phyloP scores from a whole-genome alignment of 2,888 invertebrate species.

The Lasioglossum oenotherae region DNA sequence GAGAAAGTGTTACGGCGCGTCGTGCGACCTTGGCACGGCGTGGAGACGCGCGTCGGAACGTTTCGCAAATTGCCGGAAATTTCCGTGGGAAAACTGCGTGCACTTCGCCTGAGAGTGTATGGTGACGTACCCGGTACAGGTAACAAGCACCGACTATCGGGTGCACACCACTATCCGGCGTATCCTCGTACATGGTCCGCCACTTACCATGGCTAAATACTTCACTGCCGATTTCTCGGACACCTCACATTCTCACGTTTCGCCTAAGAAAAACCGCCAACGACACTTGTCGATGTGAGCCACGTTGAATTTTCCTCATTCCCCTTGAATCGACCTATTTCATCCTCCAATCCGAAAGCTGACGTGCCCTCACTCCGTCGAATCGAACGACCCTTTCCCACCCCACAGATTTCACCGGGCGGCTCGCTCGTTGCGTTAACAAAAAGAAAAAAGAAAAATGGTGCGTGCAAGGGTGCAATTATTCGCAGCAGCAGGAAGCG shows the following conservation, averaged over 20 bases:
- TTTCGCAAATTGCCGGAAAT: slow-evolving; percentile 79
- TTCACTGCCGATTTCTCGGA: slow-evolving; percentile 53
- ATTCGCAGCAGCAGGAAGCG: slow-evolving; percentile 52
- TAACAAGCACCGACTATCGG: slow-evolving; percentile 67
- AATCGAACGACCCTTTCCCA: neutral
- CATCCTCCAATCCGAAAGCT: no score
- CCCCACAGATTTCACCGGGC: slow-evolving; percentile 16
- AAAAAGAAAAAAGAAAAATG: neutral
- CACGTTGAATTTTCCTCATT: neutral
- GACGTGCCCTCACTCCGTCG: neutral
- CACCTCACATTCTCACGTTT: neutral
- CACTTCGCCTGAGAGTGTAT: slow-evolving; percentile 59
- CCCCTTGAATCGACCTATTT: no score
- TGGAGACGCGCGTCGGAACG: slow-evolving; percentile 74
- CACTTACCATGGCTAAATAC: slow-evolving; percentile 72
- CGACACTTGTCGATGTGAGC: neutral
- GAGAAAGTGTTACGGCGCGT: slow-evolving; percentile 68
- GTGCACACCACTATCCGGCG: slow-evolving; percentile 52
- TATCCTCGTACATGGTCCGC: slow-evolving; percentile 73
- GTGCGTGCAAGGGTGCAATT: slow-evolving; percentile 37
- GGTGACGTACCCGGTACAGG: slow-evolving; percentile 57
- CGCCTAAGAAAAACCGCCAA: neutral
- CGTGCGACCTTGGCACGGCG: slow-evolving; percentile 74
- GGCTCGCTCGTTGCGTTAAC: neutral
- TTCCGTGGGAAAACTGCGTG: slow-evolving; percentile 78